Percentiles rank a stretch among this genome's conserved stretches.
phyloP scores from a whole-genome alignment of 2,113 vertebrate genomes.

The Strigops habroptila region DNA sequence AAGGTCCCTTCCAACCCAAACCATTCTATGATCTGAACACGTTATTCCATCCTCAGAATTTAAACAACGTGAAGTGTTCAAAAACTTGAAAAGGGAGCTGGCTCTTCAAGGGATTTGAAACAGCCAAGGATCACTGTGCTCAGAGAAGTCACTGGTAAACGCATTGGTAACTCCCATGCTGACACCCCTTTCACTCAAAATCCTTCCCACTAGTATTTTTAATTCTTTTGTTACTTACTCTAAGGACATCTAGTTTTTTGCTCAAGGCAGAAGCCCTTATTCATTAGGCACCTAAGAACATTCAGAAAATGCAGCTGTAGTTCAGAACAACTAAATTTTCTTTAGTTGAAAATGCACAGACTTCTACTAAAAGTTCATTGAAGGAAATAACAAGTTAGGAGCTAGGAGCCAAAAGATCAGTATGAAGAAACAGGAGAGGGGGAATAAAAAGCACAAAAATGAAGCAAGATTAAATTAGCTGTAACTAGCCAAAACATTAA shows the following conservation, averaged over 20 bases:
- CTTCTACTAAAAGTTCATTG: neutral
- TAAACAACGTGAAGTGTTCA: neutral
- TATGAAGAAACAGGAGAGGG: fast-evolving
- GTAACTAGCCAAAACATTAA: neutral
- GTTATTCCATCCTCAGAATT: neutral
- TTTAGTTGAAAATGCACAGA: neutral
- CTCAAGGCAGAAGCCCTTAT: neutral
- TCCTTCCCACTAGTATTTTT: neutral
- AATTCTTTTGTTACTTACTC: neutral
- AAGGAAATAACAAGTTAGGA: neutral
- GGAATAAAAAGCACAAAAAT: neutral
- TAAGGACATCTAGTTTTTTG: neutral
- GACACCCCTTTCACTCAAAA: neutral
- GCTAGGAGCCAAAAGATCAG: neutral
- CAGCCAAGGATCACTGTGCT: neutral
- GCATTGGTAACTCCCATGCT: too few species aligned
- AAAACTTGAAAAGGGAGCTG: neutral
- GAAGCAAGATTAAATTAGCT: neutral
- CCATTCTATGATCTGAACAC: neutral
- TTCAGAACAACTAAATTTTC: neutral
- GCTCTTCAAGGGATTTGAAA: neutral
- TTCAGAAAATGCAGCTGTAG: neutral
- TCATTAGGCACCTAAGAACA: neutral
- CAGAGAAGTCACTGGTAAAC: neutral
- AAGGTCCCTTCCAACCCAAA: neutral